phyloP scores from a whole-genome alignment of 2,888 invertebrate genomes.

The Ectobius pallidus region DNA sequence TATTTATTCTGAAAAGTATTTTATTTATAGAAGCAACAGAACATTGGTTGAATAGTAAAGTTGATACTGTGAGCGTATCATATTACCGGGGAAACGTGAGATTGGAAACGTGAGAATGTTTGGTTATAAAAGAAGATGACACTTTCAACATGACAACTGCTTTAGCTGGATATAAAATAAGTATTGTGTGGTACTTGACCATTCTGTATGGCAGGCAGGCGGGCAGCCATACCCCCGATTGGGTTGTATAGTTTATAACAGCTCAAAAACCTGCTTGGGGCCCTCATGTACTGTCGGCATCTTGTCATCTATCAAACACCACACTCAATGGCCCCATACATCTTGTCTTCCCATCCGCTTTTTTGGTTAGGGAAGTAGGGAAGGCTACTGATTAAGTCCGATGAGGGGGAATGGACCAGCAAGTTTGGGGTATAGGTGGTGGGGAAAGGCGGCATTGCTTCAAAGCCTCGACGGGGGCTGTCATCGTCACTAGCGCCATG shows the following conservation, averaged over 20 bases:
- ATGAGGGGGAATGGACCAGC: slow-evolving; percentile 32
- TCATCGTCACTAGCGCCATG: slow-evolving; percentile 60
- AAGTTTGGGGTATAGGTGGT: slow-evolving; percentile 34
- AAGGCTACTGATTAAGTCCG: slow-evolving; percentile 54
- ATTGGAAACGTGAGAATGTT: neutral
- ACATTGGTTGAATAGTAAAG: too few relatives aligned
- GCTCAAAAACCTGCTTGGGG: too few relatives aligned
- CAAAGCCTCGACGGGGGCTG: slow-evolving; percentile 56
- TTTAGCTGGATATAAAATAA: neutral
- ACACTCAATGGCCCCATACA: slow-evolving; percentile 44
- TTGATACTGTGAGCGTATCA: too few relatives aligned
- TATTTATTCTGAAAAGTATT: too few relatives aligned
- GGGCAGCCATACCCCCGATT: too few relatives aligned
- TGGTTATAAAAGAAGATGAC: neutral
- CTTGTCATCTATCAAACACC: slow-evolving; percentile 38
- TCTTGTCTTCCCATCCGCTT: slow-evolving; percentile 49
- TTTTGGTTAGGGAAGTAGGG: slow-evolving; percentile 44
- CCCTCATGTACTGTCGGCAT: neutral
- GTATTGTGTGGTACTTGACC: slow-evolving; percentile 13
- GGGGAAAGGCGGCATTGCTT: slow-evolving; percentile 52
- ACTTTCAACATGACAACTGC: neutral
- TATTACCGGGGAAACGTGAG: too few relatives aligned
- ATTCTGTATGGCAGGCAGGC: neutral
- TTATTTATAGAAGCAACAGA: too few relatives aligned
- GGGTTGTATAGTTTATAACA: too few relatives aligned